Evolutionary conservation across 1,140 invertebrate genomes (phyloP).

Genomic region (Pentalonia nigronervosa): DNA sequence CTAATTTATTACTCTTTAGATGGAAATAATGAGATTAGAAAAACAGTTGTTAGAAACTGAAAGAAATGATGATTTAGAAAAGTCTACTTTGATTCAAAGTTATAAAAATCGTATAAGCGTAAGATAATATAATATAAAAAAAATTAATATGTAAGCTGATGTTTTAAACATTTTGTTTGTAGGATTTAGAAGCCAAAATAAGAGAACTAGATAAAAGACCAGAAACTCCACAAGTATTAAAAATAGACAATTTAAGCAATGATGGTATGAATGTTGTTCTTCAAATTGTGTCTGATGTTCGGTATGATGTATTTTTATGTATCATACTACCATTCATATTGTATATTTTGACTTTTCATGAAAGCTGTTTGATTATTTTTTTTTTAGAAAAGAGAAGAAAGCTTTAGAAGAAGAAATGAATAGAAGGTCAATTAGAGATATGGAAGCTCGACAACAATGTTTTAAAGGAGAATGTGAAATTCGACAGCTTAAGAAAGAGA

Average conservation of each 20-base stretch:
- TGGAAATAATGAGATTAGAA: constrained; percentile 54
- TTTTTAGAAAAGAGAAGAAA: constrained; percentile 49
- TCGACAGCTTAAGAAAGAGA: constrained; percentile 52
- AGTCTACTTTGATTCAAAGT: constrained; percentile 53
- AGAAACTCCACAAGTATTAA: constrained; percentile 34
- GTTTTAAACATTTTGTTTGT: not conserved
- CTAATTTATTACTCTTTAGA: constrained; percentile 18
- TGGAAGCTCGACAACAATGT: constrained; percentile 52
- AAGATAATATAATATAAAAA: not conserved
- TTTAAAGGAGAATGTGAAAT: constrained; percentile 56
- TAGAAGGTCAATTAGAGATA: constrained; percentile 45
- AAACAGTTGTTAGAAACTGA: constrained; percentile 48
- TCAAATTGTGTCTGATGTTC: constrained; percentile 49
- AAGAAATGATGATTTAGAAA: constrained; percentile 51
- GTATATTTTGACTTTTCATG: not conserved
- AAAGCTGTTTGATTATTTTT: not conserved
- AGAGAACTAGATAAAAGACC: constrained; percentile 53
- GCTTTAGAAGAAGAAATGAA: constrained; percentile 45
- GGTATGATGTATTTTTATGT: constrained; percentile 13
- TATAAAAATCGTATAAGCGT: constrained; percentile 51
- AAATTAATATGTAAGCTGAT: not conserved
- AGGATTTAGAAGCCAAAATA: constrained; percentile 48
- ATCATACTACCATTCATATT: not conserved
- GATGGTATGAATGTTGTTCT: constrained; percentile 53
- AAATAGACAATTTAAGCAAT: constrained; percentile 54